Conservation (phyloP, 2,113 vertebrate species). For the Caranx ignobilis region DNA sequence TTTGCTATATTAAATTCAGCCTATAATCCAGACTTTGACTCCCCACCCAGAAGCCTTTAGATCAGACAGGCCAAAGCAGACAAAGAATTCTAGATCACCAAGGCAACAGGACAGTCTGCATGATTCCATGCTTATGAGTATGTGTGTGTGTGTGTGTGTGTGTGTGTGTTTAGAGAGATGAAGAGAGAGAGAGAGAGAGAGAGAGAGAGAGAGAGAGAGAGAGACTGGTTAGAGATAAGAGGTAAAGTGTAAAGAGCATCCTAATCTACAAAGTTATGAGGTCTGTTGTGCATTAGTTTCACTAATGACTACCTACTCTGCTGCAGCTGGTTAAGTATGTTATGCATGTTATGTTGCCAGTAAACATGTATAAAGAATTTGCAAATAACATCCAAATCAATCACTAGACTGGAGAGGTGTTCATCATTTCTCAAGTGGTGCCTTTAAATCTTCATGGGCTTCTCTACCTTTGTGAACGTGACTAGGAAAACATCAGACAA, state of each 20-base stretch:
- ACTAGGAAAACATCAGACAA: neutral
- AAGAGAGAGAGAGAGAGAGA: neutral
- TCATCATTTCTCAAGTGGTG: neutral
- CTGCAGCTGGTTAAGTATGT: no score
- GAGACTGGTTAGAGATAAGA: neutral
- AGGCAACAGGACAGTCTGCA: constrained; percentile 35
- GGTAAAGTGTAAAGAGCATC: constrained; percentile 35
- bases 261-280: constrained; percentile 15
- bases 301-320: neutral
- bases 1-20: constrained; percentile 80
- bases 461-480: neutral
- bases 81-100: constrained; percentile 55
- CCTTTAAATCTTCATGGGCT: neutral
- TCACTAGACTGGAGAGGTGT: neutral
- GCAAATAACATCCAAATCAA: neutral
- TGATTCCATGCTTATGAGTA: constrained; percentile 23
- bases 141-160: neutral
- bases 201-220: neutral
- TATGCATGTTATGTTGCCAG: neutral
- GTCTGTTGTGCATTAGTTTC: neutral
- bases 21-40: constrained; percentile 72
- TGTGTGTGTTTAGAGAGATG: neutral
- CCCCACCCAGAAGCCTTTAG: constrained; percentile 59
- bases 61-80: constrained; percentile 61
- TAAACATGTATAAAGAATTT: neutral